These are phyloP conservation scores for Pygoscelis adeliae DNA, from an alignment of 2,113 vertebrate genomes.

Conservation along the genomic window DNA sequence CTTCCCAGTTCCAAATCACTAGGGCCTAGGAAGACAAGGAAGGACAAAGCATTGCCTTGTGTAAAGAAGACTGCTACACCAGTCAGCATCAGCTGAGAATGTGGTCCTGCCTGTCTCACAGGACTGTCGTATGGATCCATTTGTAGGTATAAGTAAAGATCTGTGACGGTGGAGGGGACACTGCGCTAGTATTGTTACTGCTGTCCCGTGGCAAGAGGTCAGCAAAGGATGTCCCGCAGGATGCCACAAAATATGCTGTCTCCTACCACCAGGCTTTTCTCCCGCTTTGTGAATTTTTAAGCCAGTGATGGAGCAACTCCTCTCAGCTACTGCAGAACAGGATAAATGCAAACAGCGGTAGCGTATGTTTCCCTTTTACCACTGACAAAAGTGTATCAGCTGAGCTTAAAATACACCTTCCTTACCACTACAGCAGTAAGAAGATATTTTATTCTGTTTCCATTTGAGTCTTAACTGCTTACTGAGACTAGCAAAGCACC, in stretches of 20 bases:
- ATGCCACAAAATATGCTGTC: not conserved
- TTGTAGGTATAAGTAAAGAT: not conserved
- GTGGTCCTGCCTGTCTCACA: not conserved
- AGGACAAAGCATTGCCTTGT: not conserved
- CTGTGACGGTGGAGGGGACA: not conserved
- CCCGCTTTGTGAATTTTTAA: not conserved
- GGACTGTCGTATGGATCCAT: not conserved
- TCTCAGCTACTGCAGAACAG: not conserved
- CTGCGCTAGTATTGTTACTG: not conserved
- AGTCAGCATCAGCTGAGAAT: not conserved
- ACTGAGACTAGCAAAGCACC: not conserved
- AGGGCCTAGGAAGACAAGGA: not conserved
- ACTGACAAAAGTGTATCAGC: not conserved
- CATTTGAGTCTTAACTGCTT: not conserved
- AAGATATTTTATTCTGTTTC: not conserved
- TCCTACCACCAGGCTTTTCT: not conserved
- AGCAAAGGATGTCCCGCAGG: not conserved
- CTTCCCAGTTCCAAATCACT: not conserved
- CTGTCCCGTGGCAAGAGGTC: not conserved
- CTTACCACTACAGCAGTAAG: not conserved
- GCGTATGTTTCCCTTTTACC: not conserved
- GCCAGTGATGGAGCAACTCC: not conserved
- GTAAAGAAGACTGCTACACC: not conserved
- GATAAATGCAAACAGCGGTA: not conserved
- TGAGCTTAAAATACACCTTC: not conserved